A percentile compares a stretch with the other conserved stretches of the same genome.
Conservation (phyloP, 2,797 vertebrate species). For the Gallinago stenura region DNA sequence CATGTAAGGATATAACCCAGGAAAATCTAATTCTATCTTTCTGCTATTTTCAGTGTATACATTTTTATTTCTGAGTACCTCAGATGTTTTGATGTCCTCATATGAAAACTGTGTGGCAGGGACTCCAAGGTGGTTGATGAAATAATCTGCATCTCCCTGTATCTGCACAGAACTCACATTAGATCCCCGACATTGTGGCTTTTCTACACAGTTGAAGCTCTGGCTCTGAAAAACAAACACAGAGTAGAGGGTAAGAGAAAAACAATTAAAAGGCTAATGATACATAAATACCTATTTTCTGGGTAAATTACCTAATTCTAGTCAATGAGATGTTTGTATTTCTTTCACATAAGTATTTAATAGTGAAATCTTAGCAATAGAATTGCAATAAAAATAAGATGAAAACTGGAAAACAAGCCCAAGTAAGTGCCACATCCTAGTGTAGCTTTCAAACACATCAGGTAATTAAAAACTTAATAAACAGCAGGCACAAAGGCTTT, state of each 20-base stretch:
- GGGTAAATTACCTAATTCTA: background rate
- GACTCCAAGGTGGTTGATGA: slow-evolving; percentile 91
- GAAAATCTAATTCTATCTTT: background rate
- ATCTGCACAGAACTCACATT: slow-evolving; percentile 89
- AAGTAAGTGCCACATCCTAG: background rate
- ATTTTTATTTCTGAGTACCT: slow-evolving; percentile 81
- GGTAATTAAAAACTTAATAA: slow-evolving; percentile 49
- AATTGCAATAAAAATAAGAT: background rate
- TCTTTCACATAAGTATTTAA: background rate
- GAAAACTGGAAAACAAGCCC: background rate
- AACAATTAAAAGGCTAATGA: background rate
- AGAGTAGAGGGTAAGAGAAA: background rate
- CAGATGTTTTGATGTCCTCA: slow-evolving; percentile 80
- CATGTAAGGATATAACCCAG: background rate
- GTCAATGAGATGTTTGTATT: background rate
- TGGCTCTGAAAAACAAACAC: slow-evolving; percentile 83
- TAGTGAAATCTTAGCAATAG: background rate
- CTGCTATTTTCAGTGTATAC: background rate
- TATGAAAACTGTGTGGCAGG: slow-evolving; percentile 88
- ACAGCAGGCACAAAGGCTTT: background rate
- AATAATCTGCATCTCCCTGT: slow-evolving; percentile 88
- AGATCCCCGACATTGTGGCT: slow-evolving; percentile 79
- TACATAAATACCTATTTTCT: background rate
- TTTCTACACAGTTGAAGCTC: slow-evolving; percentile 83
- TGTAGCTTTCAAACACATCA: slow-evolving; percentile 17